These are phyloP conservation scores for Drosophila mercatorum DNA, from an alignment of 2,888 invertebrate species.

Conservation along the genomic window DNA sequence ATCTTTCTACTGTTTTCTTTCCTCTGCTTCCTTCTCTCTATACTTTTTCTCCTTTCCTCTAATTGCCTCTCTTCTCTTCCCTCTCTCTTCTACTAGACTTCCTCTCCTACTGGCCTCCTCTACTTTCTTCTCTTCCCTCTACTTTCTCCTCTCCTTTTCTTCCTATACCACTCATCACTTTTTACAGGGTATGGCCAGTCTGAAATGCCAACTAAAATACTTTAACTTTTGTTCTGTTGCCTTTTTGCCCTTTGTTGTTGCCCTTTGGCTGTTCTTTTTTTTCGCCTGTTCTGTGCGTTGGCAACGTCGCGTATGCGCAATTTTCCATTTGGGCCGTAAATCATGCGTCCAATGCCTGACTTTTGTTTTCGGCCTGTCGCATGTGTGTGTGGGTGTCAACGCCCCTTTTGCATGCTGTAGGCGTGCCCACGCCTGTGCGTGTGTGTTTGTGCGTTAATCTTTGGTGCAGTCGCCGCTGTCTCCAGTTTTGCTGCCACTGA, in stretches of 20 bases:
- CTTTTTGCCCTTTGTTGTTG: constrained; percentile 10
- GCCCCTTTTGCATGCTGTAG: constrained; percentile 49
- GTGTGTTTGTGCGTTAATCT: constrained; percentile 68
- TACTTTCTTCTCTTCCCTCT: too few species aligned
- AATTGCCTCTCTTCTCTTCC: too few species aligned
- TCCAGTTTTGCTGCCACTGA: constrained; percentile 66
- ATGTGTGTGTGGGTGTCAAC: constrained; percentile 48
- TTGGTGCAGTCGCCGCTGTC: constrained; percentile 70
- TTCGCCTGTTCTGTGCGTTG: constrained; percentile 28
- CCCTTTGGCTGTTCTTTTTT: not conserved
- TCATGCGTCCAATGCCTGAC: constrained; percentile 75
- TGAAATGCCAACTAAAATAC: not conserved
- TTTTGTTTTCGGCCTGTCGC: constrained; percentile 63
- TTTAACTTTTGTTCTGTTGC: not conserved
- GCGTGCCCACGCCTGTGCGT: constrained; percentile 34
- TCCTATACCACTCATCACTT: too few species aligned
- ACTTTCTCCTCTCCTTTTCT: too few species aligned
- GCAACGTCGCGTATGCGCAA: constrained; percentile 74
- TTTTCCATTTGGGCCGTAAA: constrained; percentile 74
- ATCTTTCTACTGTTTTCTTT: too few species aligned
- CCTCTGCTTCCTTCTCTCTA: too few species aligned
- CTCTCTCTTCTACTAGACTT: too few species aligned
- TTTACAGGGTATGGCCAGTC: constrained; percentile 1
- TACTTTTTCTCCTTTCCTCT: too few species aligned
- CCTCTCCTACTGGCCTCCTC: too few species aligned